Evolutionary conservation across 1,140 invertebrate species (phyloP).

Genomic region (Cydia strobilella): DNA sequence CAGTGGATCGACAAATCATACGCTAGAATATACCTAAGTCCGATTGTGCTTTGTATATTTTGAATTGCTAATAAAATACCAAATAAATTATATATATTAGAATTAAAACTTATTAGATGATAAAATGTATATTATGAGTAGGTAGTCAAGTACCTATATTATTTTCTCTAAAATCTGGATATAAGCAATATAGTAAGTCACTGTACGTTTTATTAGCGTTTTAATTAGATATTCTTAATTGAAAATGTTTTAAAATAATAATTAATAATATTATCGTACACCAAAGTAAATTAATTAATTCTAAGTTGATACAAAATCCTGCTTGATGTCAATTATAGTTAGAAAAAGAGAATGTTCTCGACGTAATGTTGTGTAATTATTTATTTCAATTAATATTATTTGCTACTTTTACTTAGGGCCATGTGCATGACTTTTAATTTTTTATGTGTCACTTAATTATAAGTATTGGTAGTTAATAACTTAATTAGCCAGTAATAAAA

Average conservation of each 20-base stretch:
- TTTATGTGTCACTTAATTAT: conserved; percentile 40
- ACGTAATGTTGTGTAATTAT: conserved; percentile 59
- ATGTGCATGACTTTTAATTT: conserved; percentile 38
- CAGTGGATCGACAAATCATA: conserved; percentile 71
- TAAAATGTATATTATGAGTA: conserved; percentile 31
- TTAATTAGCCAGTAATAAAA: conserved; percentile 52
- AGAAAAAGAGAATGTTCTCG: conserved; percentile 55
- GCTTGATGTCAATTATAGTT: conserved; percentile 77
- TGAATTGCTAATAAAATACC: conserved; percentile 65
- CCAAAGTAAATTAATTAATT: conserved; percentile 48
- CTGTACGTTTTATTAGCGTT: conserved; percentile 2
- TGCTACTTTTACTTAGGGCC: conserved; percentile 47
- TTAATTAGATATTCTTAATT: conserved; percentile 37
- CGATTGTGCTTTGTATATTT: conserved; percentile 71
- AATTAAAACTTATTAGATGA: not conserved
- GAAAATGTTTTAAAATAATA: conserved; percentile 33
- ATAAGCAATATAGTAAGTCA: conserved; percentile 29
- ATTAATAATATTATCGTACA: conserved; percentile 41
- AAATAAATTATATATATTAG: conserved; percentile 55
- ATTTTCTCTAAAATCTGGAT: conserved; percentile 3
- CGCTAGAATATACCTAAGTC: conserved; percentile 79
- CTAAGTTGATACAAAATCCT: conserved; percentile 48
- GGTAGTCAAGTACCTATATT: not conserved
- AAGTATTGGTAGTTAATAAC: conserved; percentile 52
- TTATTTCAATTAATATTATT: conserved; percentile 53